Evolutionary conservation across 2,113 vertebrate genomes (phyloP).

Genomic region (Numenius arquata): DNA sequence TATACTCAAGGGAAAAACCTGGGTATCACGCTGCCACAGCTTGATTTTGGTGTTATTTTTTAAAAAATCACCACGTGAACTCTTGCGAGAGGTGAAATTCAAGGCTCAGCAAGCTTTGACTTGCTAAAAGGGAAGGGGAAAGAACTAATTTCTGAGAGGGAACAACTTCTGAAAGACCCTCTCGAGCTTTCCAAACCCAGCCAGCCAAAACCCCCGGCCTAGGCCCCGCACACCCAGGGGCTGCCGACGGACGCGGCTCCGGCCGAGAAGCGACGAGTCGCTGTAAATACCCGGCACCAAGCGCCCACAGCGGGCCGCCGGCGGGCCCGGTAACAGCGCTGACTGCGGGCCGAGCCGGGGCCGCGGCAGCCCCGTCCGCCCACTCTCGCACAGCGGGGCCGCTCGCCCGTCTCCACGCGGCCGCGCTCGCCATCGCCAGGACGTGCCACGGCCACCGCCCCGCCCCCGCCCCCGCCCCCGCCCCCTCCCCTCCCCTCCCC

Average conservation of each 20-base stretch:
- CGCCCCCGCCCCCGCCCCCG: too few relatives aligned
- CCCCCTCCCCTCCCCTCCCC: too few relatives aligned
- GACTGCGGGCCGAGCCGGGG: too few relatives aligned
- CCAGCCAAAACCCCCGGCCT: neutral
- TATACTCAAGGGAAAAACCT: neutral
- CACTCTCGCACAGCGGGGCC: too few relatives aligned
- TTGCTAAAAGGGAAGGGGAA: neutral
- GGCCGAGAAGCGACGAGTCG: too few relatives aligned
- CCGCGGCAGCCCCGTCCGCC: neutral
- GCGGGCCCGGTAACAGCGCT: fast-evolving
- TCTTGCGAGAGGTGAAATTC: neutral
- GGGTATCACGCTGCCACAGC: fast-evolving
- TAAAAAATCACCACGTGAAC: neutral
- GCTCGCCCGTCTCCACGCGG: neutral
- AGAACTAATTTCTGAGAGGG: neutral
- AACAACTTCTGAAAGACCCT: neutral
- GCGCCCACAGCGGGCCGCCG: neutral
- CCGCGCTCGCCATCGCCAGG: neutral
- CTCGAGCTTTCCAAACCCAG: neutral
- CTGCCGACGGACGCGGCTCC: neutral
- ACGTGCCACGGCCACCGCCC: too few relatives aligned
- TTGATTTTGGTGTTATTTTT: fast-evolving
- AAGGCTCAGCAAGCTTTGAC: neutral
- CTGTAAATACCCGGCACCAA: fast-evolving
- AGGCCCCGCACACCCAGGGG: neutral